Evolutionary conservation across 92 coral and sea anemone species (phyloP), one percentile per base, ranked within the genome.

Genomic region (Epizoanthus stellaris): DNA sequence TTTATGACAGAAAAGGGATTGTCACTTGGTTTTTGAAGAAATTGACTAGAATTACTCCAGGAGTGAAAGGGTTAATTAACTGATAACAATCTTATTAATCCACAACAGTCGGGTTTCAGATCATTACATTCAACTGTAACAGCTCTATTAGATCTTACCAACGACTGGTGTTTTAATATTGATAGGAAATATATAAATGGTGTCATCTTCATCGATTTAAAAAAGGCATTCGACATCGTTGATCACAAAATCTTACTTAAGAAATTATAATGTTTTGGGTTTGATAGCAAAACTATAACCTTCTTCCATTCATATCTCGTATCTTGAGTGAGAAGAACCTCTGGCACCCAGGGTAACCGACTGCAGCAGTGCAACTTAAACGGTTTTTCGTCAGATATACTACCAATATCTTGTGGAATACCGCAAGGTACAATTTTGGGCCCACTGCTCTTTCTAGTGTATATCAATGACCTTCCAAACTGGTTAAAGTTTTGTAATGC

Each of bases 341-440:
- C n/a, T n/a, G n/a, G n/a, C n/a, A n/a, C n/a, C n/a, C n/a, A n/a
- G n/a, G n/a, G n/a, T n/a, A 62, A 72, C 16, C 91, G 85, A 5
- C 38, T 61, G 53, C 85, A 88, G 64, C 75, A 68, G 67, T 77
- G 81, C 70, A 47, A 19, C 17, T 54, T 82, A 13, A 67, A 65
- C 38, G 75, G 80, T 8, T 45, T 38, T 19, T n/a, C 21, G 40
- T 87, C 87, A 23, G 83, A 69, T 21, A 62, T 67, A 20, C 77
- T 79, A 34, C 60, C 36, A 67, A 56, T 88, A 52, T 62, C 91
- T 20, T 63, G 70, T 83, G 91, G 88, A 10, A 85, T 83, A 42
- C 88, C 91, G 49, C 88, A 84, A 42, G 88, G 89, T 53, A 76
- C 80, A 19, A 62, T 76, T 43, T 49, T 88, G 13, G 85, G 91